Percentiles rank a stretch among this genome's conserved stretches.
Conservation (phyloP, 2,888 invertebrate genomes). For the Sericinus montela region DNA sequence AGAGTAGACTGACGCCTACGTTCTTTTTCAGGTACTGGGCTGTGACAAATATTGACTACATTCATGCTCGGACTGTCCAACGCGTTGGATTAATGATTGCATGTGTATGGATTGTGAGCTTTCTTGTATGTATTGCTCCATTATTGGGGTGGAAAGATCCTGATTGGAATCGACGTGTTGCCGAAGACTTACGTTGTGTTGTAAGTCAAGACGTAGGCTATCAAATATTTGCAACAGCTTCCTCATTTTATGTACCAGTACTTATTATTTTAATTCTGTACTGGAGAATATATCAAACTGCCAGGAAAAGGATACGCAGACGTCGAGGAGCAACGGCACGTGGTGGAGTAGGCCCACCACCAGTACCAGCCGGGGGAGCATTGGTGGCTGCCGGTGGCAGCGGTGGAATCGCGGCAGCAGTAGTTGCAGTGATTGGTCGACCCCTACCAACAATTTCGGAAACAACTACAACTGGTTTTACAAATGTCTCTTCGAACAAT, state of each 20-base stretch:
- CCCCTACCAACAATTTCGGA: conserved; percentile 87
- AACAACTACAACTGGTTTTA: conserved; percentile 86
- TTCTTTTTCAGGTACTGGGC: conserved; percentile 87
- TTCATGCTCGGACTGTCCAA: conserved; percentile 87
- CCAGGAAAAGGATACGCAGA: conserved; percentile 89
- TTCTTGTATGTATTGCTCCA: conserved; percentile 92
- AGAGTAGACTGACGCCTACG: not conserved
- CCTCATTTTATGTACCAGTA: conserved; percentile 94
- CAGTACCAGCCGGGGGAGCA: conserved; percentile 77
- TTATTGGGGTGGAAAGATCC: conserved; percentile 90
- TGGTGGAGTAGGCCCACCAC: conserved; percentile 63
- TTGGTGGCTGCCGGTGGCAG: conserved; percentile 85
- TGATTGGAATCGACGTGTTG: conserved; percentile 75
- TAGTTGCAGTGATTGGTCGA: conserved; percentile 84
- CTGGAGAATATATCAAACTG: conserved; percentile 94
- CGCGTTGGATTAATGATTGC: conserved; percentile 90
- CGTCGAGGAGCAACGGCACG: conserved; percentile 80
- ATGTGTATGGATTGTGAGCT: conserved; percentile 90
- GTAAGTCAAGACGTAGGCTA: conserved; percentile 92
- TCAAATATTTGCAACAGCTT: conserved; percentile 93
- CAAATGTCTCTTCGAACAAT: conserved; percentile 85
- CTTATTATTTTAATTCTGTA: conserved; percentile 92
- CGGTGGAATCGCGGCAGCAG: conserved; percentile 86
- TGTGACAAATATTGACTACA: conserved; percentile 94
- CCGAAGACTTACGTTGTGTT: conserved; percentile 84